Base-by-base conservation (phyloP, 2,113 vertebrate genomes). In the Strigops habroptila region DNA sequence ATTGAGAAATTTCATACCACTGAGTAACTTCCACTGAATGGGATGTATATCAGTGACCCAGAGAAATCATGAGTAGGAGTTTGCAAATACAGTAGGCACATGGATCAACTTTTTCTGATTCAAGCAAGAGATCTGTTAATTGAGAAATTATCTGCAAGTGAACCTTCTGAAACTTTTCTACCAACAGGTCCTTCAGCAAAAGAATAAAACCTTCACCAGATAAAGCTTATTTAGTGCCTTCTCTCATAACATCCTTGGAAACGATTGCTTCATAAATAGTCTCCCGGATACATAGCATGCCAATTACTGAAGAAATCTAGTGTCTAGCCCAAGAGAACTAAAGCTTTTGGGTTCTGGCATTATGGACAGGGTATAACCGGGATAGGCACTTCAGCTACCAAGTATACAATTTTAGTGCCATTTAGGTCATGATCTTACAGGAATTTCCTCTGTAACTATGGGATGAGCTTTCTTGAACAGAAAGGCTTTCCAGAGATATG, bases 61-160 rank as follows among this genome's bases (percentile, higher is more conserved):
- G 35, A 65, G 55, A 6, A 81, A 78, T 13, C 3, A 19, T 39
- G 78, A 82, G 7, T 1, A 84, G 11, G 17, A 74, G 41, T 74
- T 82, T 41, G 73, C 33, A 82, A 73, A 88, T 52, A 3, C 7
- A 69, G 62, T 5, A 81, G n/a, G 19, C n/a, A 78, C 18, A 67
- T 4, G 30, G 18, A 62, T 70, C 51, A 46, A 57, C 52, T 67
- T 74, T 22, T 87, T 63, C 46, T 59, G 67, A 60, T 48, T 74
- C 49, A 83, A 86, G 27, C 5, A 86, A 62, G 53, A 30, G 37
- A 76, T 33, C 21, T 35, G 3, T 75, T 84, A 89, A 68, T 63
- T 44, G 5, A 74, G 64, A 88, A 92, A 77, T 67, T 46, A 86
- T 22, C 46, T 92, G 39, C n/a, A 82, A 95, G 63, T 22, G 18